Evolutionary conservation across 2,888 invertebrate species (phyloP), one percentile per base, ranked within the genome.

Genomic region (Drosophila kanekoi): DNA sequence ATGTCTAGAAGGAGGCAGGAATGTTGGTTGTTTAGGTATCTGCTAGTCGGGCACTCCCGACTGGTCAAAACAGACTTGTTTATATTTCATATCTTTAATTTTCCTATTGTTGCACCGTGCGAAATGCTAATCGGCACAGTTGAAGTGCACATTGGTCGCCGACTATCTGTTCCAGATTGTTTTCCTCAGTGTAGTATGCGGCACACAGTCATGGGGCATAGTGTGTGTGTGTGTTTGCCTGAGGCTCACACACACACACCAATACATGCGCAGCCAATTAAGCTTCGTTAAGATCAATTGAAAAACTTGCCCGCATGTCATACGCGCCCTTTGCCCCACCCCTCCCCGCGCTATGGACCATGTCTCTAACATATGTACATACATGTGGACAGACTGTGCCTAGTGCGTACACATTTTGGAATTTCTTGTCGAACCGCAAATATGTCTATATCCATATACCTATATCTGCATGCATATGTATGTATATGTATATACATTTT

Each of bases 221-320:
- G 41, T 61, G 47, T 73, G 33, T 38, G 33, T n/a, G n/a, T 56
- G 37, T 57, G 32, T 54, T 52, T 60, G 47, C 52, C 45, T 57
- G 45, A 69, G 37, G 54, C 54, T 61, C 67, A 66, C 86, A 79
- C 45, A 45, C 37, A 79, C 54, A 61, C 63, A 85, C 79, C 67
- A 81, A 89, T 75, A 92, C 91, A 84, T 49, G 45, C 59, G 72
- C 84, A 87, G 62, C 66, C 91, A 92, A 92, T 92, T 92, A 91
- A 92, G 90, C 89, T 89, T 92, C 87, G 87, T 92, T 92, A 91
- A 92, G 88, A 90, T 90, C 91, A 92, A 92, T 92, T 92, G 90
- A 92, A 78, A 77, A 89, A 83, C 79, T 78, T 81, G 87, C 91
- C 92, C 91, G 91, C 91, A 92, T 92, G 90, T 79, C 84, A 83